phyloP scores from a whole-genome alignment of 2,113 vertebrate species.

The Prochilodus magdalenae region DNA sequence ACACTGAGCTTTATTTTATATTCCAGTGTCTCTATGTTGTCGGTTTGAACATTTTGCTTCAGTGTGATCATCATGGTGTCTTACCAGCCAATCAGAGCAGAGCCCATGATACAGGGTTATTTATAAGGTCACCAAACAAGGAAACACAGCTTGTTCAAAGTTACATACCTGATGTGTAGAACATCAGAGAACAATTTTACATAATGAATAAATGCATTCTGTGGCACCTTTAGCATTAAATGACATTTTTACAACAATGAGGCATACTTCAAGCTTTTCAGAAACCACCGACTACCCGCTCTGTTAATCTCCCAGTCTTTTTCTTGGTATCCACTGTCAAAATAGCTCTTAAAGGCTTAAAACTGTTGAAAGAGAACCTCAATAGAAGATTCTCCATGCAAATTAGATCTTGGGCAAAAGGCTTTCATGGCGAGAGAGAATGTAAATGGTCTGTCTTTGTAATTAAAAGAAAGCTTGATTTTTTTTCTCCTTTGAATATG shows the following conservation, averaged over 20 bases:
- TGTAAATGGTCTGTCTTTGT: neutral
- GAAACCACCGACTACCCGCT: neutral
- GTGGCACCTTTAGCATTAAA: too few species aligned
- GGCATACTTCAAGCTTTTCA: neutral
- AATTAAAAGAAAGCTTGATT: neutral
- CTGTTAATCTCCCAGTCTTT: neutral
- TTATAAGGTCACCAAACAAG: too few species aligned
- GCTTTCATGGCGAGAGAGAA: neutral
- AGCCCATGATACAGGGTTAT: too few species aligned
- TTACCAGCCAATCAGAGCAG: too few species aligned
- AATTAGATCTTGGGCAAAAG: neutral
- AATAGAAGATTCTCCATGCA: neutral
- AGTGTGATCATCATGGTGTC: too few species aligned
- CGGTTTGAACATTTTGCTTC: too few species aligned
- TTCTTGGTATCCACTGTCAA: neutral
- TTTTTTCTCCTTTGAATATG: neutral
- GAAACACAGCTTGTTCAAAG: too few species aligned
- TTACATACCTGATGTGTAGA: too few species aligned
- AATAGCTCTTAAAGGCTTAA: neutral
- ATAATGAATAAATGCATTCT: too few species aligned
- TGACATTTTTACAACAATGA: neutral
- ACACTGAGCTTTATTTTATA: too few species aligned
- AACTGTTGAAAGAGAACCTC: neutral
- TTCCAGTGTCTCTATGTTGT: too few species aligned
- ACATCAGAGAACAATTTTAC: too few species aligned